These are phyloP conservation scores for Brachyhypopomus occidentalis DNA, from an alignment of 2,113 vertebrate genomes.

Conservation along the genomic window DNA sequence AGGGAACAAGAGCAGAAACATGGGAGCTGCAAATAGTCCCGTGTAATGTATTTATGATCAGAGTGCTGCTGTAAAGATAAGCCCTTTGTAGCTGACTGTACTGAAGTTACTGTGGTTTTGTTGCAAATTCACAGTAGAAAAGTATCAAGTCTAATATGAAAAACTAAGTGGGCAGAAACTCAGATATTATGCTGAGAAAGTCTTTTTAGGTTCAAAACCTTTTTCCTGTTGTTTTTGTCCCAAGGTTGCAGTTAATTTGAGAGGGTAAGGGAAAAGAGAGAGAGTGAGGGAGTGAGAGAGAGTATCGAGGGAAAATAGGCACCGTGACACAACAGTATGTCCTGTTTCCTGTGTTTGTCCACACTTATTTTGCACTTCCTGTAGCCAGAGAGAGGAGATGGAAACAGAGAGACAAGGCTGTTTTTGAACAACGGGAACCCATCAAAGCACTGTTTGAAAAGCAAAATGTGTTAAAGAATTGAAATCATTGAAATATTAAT, in stretches of 20 bases:
- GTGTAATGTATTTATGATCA: constrained; percentile 58
- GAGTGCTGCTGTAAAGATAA: background rate
- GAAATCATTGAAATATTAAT: background rate
- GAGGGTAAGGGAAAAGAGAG: constrained; percentile 1
- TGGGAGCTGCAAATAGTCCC: constrained; percentile 66
- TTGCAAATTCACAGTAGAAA: no score
- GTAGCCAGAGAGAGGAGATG: constrained; percentile 46
- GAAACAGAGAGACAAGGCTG: constrained; percentile 47
- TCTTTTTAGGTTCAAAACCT: background rate
- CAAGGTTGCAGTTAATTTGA: background rate
- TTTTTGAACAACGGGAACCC: constrained; percentile 9
- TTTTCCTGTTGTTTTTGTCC: constrained; percentile 21
- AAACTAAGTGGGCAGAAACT: background rate
- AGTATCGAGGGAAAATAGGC: constrained; percentile 57
- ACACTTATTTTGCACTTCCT: constrained; percentile 75
- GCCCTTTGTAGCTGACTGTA: background rate
- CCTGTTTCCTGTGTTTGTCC: constrained; percentile 83
- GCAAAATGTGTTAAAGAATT: background rate
- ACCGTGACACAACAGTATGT: constrained; percentile 64
- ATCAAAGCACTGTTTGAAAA: background rate
- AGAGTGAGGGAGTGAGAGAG: background rate
- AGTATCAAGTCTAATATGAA: background rate
- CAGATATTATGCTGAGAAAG: background rate
- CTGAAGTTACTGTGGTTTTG: background rate
- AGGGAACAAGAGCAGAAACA: constrained; percentile 48